phyloP scores from a whole-genome alignment of 1,140 invertebrate species.

The Cyrtorhinus lividipennis region DNA sequence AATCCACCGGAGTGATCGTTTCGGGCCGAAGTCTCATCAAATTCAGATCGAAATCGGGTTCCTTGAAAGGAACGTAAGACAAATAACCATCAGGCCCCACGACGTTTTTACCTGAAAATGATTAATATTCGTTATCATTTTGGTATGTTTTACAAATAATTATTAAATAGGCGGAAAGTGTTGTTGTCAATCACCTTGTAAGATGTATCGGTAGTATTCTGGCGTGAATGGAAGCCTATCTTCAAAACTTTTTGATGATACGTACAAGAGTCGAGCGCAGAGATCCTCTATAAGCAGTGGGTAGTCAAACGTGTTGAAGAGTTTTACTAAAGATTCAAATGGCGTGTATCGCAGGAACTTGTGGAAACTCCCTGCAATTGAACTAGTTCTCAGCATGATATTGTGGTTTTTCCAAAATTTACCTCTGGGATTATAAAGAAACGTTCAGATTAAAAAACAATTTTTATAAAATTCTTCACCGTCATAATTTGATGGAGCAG shows the following conservation, averaged over 20 bases:
- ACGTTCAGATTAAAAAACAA: not conserved
- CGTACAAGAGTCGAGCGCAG: not conserved
- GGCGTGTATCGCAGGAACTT: not conserved
- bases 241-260: not conserved
- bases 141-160: no score
- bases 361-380: not conserved
- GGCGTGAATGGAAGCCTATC: not conserved
- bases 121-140: no score
- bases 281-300: not conserved
- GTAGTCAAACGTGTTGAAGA: not conserved
- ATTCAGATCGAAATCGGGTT: conserved; percentile 1
- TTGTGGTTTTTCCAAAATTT: no score
- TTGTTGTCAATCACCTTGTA: conserved; percentile 3
- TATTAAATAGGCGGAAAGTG: no score
- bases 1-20: not conserved
- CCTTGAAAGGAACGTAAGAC: not conserved
- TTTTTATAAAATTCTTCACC: not conserved
- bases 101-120: not conserved
- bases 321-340: not conserved
- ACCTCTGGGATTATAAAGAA: no score
- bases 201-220: not conserved
- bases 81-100: not conserved
- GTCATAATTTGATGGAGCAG: not conserved
- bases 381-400: no score
- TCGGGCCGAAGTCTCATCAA: not conserved